Conservation (phyloP, 2,888 invertebrate genomes). For the Polyommatus iphigenia region DNA sequence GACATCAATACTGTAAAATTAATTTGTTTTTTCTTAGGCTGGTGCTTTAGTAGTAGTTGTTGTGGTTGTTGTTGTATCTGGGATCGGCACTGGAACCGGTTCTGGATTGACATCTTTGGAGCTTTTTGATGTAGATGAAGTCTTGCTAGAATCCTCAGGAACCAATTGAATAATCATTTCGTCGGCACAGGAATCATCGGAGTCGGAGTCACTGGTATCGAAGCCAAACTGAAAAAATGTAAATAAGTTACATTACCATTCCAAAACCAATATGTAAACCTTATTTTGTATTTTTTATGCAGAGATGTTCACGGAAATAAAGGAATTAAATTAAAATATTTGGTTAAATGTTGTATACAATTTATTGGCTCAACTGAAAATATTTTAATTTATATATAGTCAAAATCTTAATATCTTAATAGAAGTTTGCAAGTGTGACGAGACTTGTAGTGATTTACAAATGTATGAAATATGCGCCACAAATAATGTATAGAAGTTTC, state of each 20-base stretch:
- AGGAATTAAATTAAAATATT: not conserved
- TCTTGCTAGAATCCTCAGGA: constrained; percentile 34
- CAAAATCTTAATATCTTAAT: too few species aligned
- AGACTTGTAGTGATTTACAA: not conserved
- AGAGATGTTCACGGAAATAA: not conserved
- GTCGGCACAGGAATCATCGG: constrained; percentile 37
- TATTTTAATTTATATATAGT: not conserved
- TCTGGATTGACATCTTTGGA: not conserved
- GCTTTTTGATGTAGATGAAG: not conserved
- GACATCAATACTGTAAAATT: not conserved
- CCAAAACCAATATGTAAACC: not conserved
- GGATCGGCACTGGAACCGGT: not conserved
- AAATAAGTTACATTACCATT: not conserved
- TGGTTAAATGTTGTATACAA: not conserved
- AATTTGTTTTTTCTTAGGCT: not conserved
- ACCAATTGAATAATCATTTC: constrained; percentile 41
- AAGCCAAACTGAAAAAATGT: not conserved
- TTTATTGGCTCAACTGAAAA: not conserved
- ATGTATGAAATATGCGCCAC: not conserved
- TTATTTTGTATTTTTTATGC: not conserved
- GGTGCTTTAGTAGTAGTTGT: not conserved
- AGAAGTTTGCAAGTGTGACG: too few species aligned
- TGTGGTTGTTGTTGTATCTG: not conserved
- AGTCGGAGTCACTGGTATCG: constrained; percentile 1
- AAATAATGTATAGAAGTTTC: not conserved